phyloP scores from a whole-genome alignment of 2,113 vertebrate species.

The Heterotilapia buettikoferi region DNA sequence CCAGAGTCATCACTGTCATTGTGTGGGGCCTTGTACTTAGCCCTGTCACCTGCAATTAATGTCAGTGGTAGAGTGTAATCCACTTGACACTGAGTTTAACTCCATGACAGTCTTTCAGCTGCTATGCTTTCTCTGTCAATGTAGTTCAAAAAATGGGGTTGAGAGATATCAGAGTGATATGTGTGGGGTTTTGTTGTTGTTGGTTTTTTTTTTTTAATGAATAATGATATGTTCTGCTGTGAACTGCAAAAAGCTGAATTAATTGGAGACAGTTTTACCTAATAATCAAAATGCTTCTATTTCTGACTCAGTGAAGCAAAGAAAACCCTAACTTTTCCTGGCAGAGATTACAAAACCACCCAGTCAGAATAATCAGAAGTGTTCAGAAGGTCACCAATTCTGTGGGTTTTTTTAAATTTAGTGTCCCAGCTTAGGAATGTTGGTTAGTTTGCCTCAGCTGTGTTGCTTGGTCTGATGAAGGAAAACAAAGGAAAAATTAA shows the following conservation, averaged over 20 bases:
- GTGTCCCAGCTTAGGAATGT: not conserved
- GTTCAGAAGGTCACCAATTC: not conserved
- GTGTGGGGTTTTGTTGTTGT: not conserved
- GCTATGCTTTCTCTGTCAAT: slow-evolving; percentile 8
- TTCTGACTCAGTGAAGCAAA: not conserved
- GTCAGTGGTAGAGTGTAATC: slow-evolving; percentile 49
- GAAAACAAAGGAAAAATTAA: not conserved
- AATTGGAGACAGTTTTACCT: not conserved
- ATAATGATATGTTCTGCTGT: not conserved
- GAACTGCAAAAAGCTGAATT: not conserved
- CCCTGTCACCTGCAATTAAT: slow-evolving; percentile 72
- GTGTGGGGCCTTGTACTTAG: slow-evolving; percentile 64
- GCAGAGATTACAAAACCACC: not conserved
- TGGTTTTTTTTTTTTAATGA: accelerated
- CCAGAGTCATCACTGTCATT: slow-evolving; percentile 61
- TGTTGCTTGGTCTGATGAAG: not conserved
- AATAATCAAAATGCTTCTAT: not conserved
- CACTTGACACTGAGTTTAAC: slow-evolving; percentile 50
- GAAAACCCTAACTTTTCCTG: not conserved
- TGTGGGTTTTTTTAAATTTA: not conserved
- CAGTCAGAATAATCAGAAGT: not conserved
- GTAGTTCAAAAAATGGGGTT: not conserved
- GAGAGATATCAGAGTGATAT: not conserved
- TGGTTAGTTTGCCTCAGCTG: not conserved
- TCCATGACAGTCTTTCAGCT: slow-evolving; percentile 55